Conservation (phyloP, 2,888 invertebrate genomes). For the Trichogramma dendrolimi region DNA sequence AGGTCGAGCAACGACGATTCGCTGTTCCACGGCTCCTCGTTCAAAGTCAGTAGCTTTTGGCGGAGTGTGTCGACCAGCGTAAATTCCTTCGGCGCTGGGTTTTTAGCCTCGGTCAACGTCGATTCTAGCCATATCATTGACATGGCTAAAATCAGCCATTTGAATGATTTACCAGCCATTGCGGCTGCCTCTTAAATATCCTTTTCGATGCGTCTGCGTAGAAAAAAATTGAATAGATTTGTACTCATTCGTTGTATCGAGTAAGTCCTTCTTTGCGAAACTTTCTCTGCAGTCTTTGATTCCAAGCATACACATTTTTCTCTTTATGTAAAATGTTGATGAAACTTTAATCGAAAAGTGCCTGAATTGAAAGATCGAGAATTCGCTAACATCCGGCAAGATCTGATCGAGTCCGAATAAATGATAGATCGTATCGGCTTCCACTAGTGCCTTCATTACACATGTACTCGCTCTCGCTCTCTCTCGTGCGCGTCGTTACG, state of each 20-base stretch:
- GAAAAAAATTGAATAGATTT: neutral
- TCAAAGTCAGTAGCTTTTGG: conserved; percentile 58
- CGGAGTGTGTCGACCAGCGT: conserved; percentile 61
- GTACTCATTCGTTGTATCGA: neutral
- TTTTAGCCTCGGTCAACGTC: too few relatives aligned
- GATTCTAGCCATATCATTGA: too few relatives aligned
- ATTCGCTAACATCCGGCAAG: too few relatives aligned
- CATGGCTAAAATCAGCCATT: too few relatives aligned
- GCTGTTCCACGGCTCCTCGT: conserved; percentile 53
- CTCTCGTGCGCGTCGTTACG: neutral
- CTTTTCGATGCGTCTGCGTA: neutral
- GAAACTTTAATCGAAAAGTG: too few relatives aligned
- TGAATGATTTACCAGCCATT: too few relatives aligned
- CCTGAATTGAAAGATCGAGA: too few relatives aligned
- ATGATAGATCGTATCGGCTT: neutral
- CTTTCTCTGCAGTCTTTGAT: neutral
- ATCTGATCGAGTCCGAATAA: neutral
- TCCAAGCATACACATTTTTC: too few relatives aligned
- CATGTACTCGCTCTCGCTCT: neutral
- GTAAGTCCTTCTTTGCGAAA: neutral
- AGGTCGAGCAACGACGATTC: conserved; percentile 55
- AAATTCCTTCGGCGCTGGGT: conserved; percentile 27
- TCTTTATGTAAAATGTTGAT: too few relatives aligned
- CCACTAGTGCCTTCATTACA: too few relatives aligned
- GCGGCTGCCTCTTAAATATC: neutral